A percentile compares a stretch with the other conserved stretches of the same genome.
These are phyloP conservation scores for Polydesmus complanatus DNA, from an alignment of 2,888 invertebrate genomes.

Conservation along the genomic window DNA sequence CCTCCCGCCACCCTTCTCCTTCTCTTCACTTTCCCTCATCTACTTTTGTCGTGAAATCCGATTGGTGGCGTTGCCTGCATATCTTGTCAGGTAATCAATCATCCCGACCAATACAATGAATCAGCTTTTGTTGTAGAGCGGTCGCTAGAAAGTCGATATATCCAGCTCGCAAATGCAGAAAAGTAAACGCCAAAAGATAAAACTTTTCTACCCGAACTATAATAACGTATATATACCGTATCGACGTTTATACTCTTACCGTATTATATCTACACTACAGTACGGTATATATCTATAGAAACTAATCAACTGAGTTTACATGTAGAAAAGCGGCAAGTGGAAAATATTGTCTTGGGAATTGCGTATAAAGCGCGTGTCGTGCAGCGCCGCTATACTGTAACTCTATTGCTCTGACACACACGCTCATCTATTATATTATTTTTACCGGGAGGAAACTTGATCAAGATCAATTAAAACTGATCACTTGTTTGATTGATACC, in stretches of 20 bases:
- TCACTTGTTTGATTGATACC: background rate
- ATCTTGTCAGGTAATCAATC: background rate
- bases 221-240: background rate
- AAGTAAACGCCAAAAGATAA: too few species aligned
- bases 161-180: too few species aligned
- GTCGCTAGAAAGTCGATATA: background rate
- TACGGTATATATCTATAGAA: background rate
- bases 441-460: background rate
- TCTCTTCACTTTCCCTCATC: background rate
- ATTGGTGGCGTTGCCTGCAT: constrained; percentile 9
- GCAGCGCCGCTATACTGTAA: background rate
- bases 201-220: too few species aligned
- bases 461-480: background rate
- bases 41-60: background rate
- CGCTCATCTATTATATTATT: background rate
- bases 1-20: background rate
- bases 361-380: background rate
- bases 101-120: background rate
- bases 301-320: background rate
- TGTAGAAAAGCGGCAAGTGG: background rate
- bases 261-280: background rate
- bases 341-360: background rate
- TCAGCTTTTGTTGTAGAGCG: background rate
- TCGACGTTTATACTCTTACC: background rate
- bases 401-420: background rate